Conservation (phyloP, 2,888 invertebrate genomes). For the Norana najaformis region DNA sequence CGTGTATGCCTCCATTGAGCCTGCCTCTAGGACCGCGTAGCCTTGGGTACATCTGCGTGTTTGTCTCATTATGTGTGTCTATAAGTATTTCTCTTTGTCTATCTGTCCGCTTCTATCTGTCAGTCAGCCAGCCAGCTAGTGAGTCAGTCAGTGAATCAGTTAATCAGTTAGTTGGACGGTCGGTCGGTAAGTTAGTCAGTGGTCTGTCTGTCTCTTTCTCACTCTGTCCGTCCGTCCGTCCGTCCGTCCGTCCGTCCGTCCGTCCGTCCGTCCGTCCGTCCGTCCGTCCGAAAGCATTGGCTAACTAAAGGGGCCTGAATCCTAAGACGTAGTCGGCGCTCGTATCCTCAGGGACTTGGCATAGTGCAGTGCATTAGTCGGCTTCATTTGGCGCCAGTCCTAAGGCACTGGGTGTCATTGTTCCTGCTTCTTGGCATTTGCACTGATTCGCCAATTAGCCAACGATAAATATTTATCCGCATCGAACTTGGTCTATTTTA, state of each 20-base stretch:
- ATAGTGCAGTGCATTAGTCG: slow-evolving; percentile 13
- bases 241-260: too few species aligned
- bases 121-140: too few species aligned
- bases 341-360: neutral
- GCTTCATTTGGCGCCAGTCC: neutral
- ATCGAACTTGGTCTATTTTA: neutral
- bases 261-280: neutral
- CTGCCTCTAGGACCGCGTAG: neutral
- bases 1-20: neutral
- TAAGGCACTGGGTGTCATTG: neutral
- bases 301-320: neutral
- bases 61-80: too few species aligned
- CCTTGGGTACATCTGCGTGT: too few species aligned
- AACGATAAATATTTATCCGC: neutral
- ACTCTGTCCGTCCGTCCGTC: neutral
- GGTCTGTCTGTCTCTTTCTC: neutral
- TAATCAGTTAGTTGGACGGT: neutral
- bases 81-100: too few species aligned
- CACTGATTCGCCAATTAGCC: neutral
- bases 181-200: neutral
- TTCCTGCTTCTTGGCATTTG: neutral
- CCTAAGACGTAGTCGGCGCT: neutral
- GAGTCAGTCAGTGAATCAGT: neutral
- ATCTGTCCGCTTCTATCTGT: too few species aligned
- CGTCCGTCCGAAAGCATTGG: neutral